Evolutionary conservation across 2,113 vertebrate species (phyloP), one percentile per base, ranked within the genome.

Genomic region (Australoheros scitulus): DNA sequence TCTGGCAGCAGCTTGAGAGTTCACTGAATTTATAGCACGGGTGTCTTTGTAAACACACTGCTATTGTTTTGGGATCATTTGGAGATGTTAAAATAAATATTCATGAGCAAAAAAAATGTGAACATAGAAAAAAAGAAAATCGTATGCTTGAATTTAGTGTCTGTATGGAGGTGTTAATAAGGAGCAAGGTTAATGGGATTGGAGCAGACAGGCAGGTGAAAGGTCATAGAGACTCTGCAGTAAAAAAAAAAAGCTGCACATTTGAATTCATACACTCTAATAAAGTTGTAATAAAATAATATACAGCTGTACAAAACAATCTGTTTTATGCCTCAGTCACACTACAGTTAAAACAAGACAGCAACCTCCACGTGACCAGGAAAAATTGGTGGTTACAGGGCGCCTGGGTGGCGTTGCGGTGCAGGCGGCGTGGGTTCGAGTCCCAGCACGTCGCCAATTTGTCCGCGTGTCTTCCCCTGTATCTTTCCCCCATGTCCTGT

Each of bases 1-100:
- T 88, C 87, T 88, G 81, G 50, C 41, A 88, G 88, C 74, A 81
- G 78, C 47, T 17, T 34, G 47, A 70, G 50, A 79, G 76, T 87
- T 84, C 80, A 76, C 24, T 65, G 72, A 83, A 55, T 87, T 77
- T 70, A 76, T 8, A 64, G 82, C 32, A 34, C 57, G 9, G 13
- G 50, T 79, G 83, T 80, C 61, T 76, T 70, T 52, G 61, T 61
- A 75, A 58, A 61, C 34, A 88, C 68, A 78, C 11, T 50, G 6
- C 22, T 52, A 22, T 50, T 80, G 61, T 38, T 74, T 32, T 64
- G 36, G 55, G 60, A 43, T 64, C 4, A 17, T 41, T 41, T 56
- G 22, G n/a, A 68, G 13, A 26, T 22, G 20, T 14, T 20, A 15
- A 64, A 79, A 72, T 34, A 26, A n/a, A 63, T 52, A 60, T 79